phyloP scores from a whole-genome alignment of 2,888 invertebrate species.

The Dinocampus coccinellae region DNA sequence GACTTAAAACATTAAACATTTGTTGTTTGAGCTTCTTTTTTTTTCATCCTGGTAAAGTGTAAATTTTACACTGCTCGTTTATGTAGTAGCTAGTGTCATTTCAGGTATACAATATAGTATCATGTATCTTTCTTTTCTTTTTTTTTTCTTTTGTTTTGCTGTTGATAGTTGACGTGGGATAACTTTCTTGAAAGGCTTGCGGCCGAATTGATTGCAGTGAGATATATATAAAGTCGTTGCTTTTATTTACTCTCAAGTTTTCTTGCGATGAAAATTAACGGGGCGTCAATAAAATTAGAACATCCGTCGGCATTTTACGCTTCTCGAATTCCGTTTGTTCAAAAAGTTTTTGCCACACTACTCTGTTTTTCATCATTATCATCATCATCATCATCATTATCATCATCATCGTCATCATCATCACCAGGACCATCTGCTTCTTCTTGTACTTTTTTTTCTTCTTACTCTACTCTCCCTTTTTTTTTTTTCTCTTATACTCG shows the following conservation, averaged over 20 bases:
- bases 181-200: slow-evolving; percentile 10
- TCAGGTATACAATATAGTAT: slow-evolving; percentile 17
- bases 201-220: slow-evolving; percentile 19
- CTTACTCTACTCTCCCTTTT: neutral
- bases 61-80: slow-evolving; percentile 5
- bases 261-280: slow-evolving; percentile 5
- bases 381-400: neutral
- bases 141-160: slow-evolving; percentile 7
- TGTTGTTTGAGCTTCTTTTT: slow-evolving; percentile 30
- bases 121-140: neutral
- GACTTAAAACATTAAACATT: slow-evolving; percentile 47
- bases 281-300: slow-evolving; percentile 27
- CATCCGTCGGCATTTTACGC: slow-evolving; percentile 7
- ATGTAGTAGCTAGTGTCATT: slow-evolving; percentile 25
- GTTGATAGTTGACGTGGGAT: slow-evolving; percentile 13
- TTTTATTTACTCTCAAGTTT: slow-evolving; percentile 27
- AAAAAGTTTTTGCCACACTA: slow-evolving; percentile 4
- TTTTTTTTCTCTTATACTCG: neutral
- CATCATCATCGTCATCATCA: too few relatives aligned
- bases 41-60: slow-evolving; percentile 10
- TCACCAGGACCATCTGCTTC: too few relatives aligned
- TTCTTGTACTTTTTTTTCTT: neutral
- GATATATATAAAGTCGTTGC: slow-evolving; percentile 10
- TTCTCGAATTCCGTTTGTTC: slow-evolving; percentile 16
- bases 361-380: neutral